These are phyloP conservation scores for Onychomys torridus DNA, from an alignment of 2,797 vertebrate genomes.

Conservation along the genomic window DNA sequence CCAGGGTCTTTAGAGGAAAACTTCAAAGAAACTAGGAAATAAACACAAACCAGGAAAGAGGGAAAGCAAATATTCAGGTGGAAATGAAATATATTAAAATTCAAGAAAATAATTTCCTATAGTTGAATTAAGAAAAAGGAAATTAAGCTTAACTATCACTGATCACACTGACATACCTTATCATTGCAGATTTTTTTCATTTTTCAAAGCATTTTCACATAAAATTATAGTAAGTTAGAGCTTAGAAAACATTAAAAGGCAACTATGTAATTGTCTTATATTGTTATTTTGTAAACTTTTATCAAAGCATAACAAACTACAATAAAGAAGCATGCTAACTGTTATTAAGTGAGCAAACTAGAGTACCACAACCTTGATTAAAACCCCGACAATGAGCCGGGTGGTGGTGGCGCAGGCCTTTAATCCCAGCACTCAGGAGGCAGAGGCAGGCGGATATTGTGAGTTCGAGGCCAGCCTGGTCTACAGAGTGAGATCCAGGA, in stretches of 20 bases:
- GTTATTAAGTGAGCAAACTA: slow-evolving; percentile 10
- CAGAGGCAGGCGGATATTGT: no score
- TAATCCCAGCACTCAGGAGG: no score
- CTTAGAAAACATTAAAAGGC: not conserved
- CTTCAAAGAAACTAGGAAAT: slow-evolving; percentile 35
- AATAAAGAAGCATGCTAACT: not conserved
- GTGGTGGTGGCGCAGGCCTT: no score
- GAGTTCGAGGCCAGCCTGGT: no score
- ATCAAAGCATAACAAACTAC: slow-evolving; percentile 15
- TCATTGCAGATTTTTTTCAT: slow-evolving; percentile 6
- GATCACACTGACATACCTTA: not conserved
- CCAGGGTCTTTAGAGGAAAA: slow-evolving; percentile 4
- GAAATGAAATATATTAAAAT: slow-evolving; percentile 33
- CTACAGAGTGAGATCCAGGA: no score
- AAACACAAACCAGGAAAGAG: slow-evolving; percentile 16
- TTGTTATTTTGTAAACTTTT: slow-evolving; percentile 18
- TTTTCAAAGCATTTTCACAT: slow-evolving; percentile 51
- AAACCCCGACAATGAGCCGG: no score
- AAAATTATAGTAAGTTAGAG: slow-evolving; percentile 27
- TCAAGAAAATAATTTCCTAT: not conserved
- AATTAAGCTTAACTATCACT: slow-evolving; percentile 15
- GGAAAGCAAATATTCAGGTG: slow-evolving; percentile 27
- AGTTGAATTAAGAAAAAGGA: slow-evolving; percentile 39
- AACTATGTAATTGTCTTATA: not conserved
- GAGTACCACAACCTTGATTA: not conserved